phyloP scores from a whole-genome alignment of 2,797 vertebrate genomes.

The Brachyrhaphis roseni region DNA sequence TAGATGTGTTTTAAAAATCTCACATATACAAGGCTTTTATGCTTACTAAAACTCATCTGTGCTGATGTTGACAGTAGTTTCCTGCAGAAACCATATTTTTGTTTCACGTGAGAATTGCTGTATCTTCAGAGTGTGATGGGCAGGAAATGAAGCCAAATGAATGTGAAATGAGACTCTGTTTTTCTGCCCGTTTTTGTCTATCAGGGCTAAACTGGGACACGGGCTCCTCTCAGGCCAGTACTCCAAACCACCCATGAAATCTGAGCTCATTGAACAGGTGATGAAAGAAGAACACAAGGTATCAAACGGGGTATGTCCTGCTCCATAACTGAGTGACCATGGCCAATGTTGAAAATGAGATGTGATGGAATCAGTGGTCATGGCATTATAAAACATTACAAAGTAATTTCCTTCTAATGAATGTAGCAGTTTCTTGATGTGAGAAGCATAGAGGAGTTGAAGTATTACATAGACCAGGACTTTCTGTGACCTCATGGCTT shows the following conservation, averaged over 20 bases:
- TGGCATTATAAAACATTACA: not conserved
- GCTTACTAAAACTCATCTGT: not conserved
- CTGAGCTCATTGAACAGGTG: constrained; percentile 99
- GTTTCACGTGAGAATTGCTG: not conserved
- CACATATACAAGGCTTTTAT: not conserved
- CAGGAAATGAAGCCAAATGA: not conserved
- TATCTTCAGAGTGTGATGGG: not conserved
- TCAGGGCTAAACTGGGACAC: constrained; percentile 96
- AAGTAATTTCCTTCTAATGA: not conserved
- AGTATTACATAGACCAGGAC: constrained; percentile 30
- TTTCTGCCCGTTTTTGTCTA: constrained; percentile 48
- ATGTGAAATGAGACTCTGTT: constrained; percentile 12
- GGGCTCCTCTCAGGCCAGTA: constrained; percentile 96
- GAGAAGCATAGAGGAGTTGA: constrained; percentile 28
- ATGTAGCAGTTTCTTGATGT: constrained; percentile 9
- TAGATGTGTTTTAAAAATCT: not conserved
- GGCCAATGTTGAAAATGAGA: constrained; percentile 32
- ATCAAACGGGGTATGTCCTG: constrained; percentile 83
- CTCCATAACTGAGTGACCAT: constrained; percentile 60
- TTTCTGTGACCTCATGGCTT: constrained; percentile 36
- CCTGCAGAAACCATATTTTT: not conserved
- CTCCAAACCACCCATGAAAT: constrained; percentile 97
- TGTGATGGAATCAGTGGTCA: constrained; percentile 13
- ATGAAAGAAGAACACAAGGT: constrained; percentile 99
- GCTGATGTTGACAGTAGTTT: not conserved